These are phyloP conservation scores for Procambarus clarkii DNA, from an alignment of 1,140 invertebrate species.

Conservation along the genomic window DNA sequence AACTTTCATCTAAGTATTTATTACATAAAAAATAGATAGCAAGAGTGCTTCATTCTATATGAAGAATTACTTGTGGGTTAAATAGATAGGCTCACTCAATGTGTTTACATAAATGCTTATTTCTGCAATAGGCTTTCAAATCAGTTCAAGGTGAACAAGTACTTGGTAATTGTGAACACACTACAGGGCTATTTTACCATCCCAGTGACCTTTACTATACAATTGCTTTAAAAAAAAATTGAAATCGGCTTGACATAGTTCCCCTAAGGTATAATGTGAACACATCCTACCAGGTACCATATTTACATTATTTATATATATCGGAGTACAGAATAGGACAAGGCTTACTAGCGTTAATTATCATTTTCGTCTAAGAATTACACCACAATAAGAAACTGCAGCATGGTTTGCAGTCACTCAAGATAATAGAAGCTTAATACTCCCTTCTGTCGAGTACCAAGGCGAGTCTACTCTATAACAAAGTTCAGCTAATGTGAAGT, in stretches of 20 bases:
- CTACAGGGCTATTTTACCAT: too few species aligned
- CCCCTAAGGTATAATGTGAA: too few species aligned
- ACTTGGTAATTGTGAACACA: not conserved
- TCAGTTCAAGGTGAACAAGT: not conserved
- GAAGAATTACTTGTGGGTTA: slow-evolving; percentile 34
- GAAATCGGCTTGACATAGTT: too few species aligned
- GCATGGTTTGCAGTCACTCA: slow-evolving; percentile 6
- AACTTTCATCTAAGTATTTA: slow-evolving; percentile 42
- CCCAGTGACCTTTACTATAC: too few species aligned
- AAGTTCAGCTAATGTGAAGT: not conserved
- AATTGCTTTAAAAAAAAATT: too few species aligned
- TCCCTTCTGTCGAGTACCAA: not conserved
- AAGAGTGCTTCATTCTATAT: slow-evolving; percentile 54
- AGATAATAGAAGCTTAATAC: not conserved
- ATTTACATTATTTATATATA: too few species aligned
- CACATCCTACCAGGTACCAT: not conserved
- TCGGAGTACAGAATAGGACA: not conserved
- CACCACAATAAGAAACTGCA: not conserved
- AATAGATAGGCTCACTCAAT: not conserved
- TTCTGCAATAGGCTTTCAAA: not conserved
- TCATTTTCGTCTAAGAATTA: not conserved
- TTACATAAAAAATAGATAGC: slow-evolving; percentile 64
- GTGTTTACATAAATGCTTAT: not conserved
- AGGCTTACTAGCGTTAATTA: not conserved
- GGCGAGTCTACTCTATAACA: not conserved